phyloP scores from a whole-genome alignment of 2,888 invertebrate species.

The Cantharis rufa region DNA sequence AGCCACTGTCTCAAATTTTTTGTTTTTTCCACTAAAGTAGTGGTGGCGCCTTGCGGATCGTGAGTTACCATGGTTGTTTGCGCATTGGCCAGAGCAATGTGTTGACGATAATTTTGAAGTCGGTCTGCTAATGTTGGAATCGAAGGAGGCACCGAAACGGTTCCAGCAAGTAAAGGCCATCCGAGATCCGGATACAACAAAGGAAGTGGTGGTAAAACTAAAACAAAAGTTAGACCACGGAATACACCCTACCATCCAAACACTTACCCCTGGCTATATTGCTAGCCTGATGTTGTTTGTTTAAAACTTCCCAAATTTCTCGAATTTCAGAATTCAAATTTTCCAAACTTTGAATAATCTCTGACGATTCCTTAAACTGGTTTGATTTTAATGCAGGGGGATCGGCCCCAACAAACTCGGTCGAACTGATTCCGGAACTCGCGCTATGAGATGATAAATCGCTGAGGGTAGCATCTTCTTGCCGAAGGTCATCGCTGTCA shows the following conservation, averaged over 20 bases:
- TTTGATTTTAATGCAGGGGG: slow-evolving; percentile 43
- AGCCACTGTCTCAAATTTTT: slow-evolving; percentile 70
- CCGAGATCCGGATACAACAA: slow-evolving; percentile 62
- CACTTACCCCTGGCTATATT: slow-evolving; percentile 56
- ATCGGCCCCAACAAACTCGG: slow-evolving; percentile 66
- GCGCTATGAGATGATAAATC: slow-evolving; percentile 68
- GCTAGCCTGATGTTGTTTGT: slow-evolving; percentile 61
- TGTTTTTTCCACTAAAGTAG: slow-evolving; percentile 67
- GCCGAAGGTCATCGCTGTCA: slow-evolving; percentile 45
- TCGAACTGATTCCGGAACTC: slow-evolving; percentile 69
- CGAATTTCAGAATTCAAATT: slow-evolving; percentile 72
- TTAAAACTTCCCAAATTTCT: slow-evolving; percentile 70
- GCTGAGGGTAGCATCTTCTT: slow-evolving; percentile 66
- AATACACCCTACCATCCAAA: neutral
- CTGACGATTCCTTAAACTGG: slow-evolving; percentile 67
- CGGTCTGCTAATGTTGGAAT: slow-evolving; percentile 60
- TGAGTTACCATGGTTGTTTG: slow-evolving; percentile 56
- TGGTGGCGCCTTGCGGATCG: slow-evolving; percentile 60
- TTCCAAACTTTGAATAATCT: slow-evolving; percentile 71
- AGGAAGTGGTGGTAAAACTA: slow-evolving; percentile 55
- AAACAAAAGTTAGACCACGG: slow-evolving; percentile 20
- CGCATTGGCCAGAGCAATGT: slow-evolving; percentile 57
- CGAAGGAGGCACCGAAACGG: slow-evolving; percentile 51
- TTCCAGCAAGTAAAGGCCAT: slow-evolving; percentile 56
- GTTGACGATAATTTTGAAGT: slow-evolving; percentile 61